phyloP scores from a whole-genome alignment of 2,888 invertebrate genomes.

The Macrophya alboannulata region DNA sequence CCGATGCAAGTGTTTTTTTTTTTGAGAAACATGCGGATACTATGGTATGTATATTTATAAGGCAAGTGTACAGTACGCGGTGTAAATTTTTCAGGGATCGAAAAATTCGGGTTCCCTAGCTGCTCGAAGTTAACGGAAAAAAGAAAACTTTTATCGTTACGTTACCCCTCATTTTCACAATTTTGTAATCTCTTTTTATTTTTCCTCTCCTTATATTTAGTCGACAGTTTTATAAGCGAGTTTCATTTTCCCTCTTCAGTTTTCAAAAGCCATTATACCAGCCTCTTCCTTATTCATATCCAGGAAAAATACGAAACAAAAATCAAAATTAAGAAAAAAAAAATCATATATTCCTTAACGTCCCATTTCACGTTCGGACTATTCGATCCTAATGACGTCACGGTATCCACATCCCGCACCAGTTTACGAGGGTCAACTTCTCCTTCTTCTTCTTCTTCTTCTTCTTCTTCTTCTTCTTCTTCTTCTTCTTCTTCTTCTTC shows the following conservation, averaged over 20 bases:
- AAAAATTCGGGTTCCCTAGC: neutral
- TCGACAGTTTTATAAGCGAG: neutral
- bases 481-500: neutral
- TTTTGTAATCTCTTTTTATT: neutral
- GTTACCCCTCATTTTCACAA: neutral
- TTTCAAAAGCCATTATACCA: neutral
- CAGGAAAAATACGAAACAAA: neutral
- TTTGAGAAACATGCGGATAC: too few species aligned
- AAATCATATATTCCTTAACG: neutral
- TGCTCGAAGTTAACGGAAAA: conserved; percentile 6
- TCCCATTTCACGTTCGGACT: neutral
- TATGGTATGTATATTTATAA: too few species aligned
- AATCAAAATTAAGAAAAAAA: neutral
- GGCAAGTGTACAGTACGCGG: neutral
- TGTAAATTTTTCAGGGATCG: conserved; percentile 17
- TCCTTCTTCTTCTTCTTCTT: neutral
- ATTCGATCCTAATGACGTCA: conserved; percentile 27
- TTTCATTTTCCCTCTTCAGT: neutral
- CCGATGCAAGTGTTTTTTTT: neutral
- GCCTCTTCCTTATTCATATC: neutral
- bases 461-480: neutral
- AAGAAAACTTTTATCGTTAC: conserved; percentile 15
- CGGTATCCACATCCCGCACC: conserved; percentile 1
- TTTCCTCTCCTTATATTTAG: neutral
- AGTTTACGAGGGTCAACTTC: conserved; percentile 46